Conservation (phyloP, 2,797 vertebrate species). For the Etheostoma perlongum region DNA sequence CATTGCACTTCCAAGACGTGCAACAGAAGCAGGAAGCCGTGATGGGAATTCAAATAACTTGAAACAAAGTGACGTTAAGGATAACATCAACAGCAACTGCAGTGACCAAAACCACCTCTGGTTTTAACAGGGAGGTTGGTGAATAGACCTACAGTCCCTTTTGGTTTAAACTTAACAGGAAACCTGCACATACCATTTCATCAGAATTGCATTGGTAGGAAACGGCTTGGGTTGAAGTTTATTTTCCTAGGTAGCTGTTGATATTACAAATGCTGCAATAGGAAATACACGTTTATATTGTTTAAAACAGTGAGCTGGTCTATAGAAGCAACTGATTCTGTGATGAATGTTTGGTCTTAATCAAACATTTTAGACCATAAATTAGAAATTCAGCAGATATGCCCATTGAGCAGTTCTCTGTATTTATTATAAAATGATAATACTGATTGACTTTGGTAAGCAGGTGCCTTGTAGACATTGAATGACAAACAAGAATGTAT, state of each 20-base stretch:
- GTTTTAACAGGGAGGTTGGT: slow-evolving; percentile 13
- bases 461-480: slow-evolving; percentile 71
- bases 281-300: neutral
- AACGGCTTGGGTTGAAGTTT: slow-evolving; percentile 9
- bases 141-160: neutral
- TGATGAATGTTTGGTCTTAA: slow-evolving; percentile 19
- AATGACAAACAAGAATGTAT: slow-evolving; percentile 70
- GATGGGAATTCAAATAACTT: slow-evolving; percentile 5
- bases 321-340: slow-evolving; percentile 13
- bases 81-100: slow-evolving; percentile 1
- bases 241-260: neutral
- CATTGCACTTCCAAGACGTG: slow-evolving; percentile 19
- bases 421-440: slow-evolving; percentile 59
- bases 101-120: neutral
- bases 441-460: slow-evolving; percentile 52
- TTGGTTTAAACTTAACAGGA: neutral
- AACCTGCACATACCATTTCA: neutral
- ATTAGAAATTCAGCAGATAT: slow-evolving; percentile 14
- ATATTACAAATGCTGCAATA: slow-evolving; percentile 4
- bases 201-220: neutral
- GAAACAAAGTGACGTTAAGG: neutral
- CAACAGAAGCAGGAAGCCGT: slow-evolving; percentile 16
- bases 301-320: slow-evolving; percentile 28
- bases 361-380: slow-evolving; percentile 14
- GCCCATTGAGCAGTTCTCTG: slow-evolving; percentile 23